Conservation (phyloP, 2,113 vertebrate species). For the Chitala chitala region DNA sequence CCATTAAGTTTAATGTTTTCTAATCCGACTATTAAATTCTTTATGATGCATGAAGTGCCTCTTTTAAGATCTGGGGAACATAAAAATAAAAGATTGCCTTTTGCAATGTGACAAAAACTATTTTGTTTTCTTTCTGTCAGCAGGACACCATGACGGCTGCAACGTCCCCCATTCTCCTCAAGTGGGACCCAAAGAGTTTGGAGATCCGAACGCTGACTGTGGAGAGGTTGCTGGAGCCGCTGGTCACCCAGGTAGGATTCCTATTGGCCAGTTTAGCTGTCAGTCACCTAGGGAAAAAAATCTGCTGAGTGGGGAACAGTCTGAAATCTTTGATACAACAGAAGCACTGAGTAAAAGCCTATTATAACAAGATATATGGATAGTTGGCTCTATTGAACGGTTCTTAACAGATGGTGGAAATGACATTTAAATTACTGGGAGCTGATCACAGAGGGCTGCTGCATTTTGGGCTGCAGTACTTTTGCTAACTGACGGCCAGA, state of each 20-base stretch:
- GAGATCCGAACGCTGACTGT: constrained; percentile 75
- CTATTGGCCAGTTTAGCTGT: too few relatives aligned
- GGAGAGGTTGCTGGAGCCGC: constrained; percentile 70
- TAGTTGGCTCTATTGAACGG: too few relatives aligned
- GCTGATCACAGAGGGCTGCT: background rate
- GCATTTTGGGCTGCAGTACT: background rate
- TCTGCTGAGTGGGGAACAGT: background rate
- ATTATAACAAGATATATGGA: too few relatives aligned
- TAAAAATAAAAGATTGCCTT: constrained; percentile 18
- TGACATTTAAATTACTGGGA: background rate
- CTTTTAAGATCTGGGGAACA: constrained; percentile 22
- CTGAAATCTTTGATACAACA: too few relatives aligned
- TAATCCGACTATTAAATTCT: constrained; percentile 20
- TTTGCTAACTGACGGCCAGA: background rate
- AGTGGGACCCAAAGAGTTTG: constrained; percentile 76
- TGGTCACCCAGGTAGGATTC: constrained; percentile 72
- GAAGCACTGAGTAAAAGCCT: too few relatives aligned
- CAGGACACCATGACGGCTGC: constrained; percentile 68
- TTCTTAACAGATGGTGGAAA: background rate
- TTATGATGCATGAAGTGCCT: constrained; percentile 21
- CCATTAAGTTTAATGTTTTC: constrained; percentile 25
- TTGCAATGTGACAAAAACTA: background rate
- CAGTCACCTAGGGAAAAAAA: background rate
- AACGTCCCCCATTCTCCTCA: constrained; percentile 72
- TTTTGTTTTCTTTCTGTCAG: background rate